Percentiles rank a stretch among this genome's conserved stretches.
Evolutionary conservation across 2,113 vertebrate genomes (phyloP).

Genomic region (Panurus biarmicus): DNA sequence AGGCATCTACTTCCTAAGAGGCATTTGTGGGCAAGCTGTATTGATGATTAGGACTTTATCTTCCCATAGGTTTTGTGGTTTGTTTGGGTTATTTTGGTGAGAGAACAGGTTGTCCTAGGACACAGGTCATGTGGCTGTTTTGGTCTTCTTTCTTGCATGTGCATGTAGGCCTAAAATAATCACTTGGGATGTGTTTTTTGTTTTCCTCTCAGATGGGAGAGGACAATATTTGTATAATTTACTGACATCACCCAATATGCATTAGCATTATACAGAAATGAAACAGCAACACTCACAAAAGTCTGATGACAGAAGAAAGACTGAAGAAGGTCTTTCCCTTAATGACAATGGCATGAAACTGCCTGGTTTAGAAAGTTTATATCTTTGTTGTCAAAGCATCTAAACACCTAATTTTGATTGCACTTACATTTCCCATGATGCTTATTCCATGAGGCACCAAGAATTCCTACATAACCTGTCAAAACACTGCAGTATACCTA

Average conservation of each 20-base stretch:
- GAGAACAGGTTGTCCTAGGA: not conserved
- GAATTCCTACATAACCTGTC: not conserved
- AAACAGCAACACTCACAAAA: not conserved
- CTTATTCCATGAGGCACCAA: not conserved
- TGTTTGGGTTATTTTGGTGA: not conserved
- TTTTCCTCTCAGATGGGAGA: not conserved
- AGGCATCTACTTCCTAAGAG: not conserved
- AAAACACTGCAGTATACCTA: not conserved
- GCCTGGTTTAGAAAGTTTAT: not conserved
- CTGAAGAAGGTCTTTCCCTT: not conserved
- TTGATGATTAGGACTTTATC: not conserved
- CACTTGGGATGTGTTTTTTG: not conserved
- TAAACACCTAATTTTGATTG: not conserved
- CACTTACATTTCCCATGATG: not conserved
- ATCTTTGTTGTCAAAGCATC: not conserved
- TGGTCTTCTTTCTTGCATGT: not conserved
- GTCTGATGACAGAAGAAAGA: not conserved
- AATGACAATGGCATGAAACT: not conserved
- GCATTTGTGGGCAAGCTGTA: not conserved
- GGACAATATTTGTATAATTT: not conserved
- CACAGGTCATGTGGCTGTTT: not conserved
- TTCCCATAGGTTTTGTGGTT: not conserved
- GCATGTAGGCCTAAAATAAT: not conserved
- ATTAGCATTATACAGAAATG: not conserved
- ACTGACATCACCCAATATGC: not conserved